Percentiles rank a stretch among this genome's conserved stretches.
These are phyloP conservation scores for Ashinkailepas kermadecensis DNA, from an alignment of 2,888 invertebrate genomes.

Conservation along the genomic window DNA sequence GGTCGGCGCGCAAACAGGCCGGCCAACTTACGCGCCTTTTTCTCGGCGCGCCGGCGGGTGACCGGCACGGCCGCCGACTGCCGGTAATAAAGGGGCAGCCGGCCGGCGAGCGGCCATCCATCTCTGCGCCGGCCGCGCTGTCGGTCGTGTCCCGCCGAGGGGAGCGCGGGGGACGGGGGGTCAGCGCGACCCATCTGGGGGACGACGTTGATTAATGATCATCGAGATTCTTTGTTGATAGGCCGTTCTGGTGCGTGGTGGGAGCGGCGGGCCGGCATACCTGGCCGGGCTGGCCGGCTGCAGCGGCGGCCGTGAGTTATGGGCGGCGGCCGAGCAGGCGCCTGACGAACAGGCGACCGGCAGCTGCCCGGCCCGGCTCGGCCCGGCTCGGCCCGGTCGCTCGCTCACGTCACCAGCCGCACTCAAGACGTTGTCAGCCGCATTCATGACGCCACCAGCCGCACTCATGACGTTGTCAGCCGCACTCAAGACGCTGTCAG, in stretches of 20 bases:
- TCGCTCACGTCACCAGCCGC: no score
- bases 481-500: no score
- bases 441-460: no score
- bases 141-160: background rate
- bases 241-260: slow-evolving; percentile 2
- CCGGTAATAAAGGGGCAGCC: slow-evolving; percentile 6
- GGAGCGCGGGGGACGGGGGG: slow-evolving; percentile 1
- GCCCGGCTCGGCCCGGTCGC: no score
- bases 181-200: background rate
- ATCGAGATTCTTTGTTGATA: slow-evolving; percentile 18
- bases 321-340: background rate
- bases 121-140: background rate
- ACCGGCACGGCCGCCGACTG: background rate
- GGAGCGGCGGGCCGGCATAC: slow-evolving; percentile 2
- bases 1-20: background rate
- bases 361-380: background rate
- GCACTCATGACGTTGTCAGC: no score
- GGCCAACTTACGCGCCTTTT: background rate
- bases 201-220: slow-evolving; percentile 12
- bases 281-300: background rate
- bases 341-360: background rate
- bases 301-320: slow-evolving; percentile 12
- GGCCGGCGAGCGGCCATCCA: background rate
- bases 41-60: background rate
- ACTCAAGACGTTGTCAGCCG: no score